A percentile compares a stretch with the other conserved stretches of the same genome.
Evolutionary conservation across 2,797 vertebrate species (phyloP).

Genomic region (Hyperoplus immaculatus): DNA sequence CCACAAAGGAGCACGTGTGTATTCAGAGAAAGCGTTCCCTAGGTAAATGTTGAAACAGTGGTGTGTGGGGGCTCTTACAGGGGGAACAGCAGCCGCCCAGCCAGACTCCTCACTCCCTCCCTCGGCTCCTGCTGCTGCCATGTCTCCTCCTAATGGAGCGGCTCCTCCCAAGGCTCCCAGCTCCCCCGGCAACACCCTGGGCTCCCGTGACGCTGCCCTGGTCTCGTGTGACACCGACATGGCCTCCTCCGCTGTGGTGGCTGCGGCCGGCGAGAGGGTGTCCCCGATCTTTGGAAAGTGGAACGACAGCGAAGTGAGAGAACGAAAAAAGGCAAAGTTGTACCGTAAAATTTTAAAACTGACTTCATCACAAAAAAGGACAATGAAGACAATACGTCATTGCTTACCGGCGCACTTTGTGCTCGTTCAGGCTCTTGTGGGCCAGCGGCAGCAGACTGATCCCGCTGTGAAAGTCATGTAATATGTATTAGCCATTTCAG

Average conservation of each 20-base stretch:
- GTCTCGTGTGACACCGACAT: slow-evolving; percentile 86
- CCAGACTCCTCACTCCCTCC: slow-evolving; percentile 82
- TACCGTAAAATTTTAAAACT: neutral
- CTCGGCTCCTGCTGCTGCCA: slow-evolving; percentile 73
- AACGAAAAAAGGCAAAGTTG: accelerated
- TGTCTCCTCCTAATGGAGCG: slow-evolving; percentile 74
- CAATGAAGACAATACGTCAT: neutral
- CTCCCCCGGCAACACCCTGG: slow-evolving; percentile 79
- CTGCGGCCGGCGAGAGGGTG: slow-evolving; percentile 88
- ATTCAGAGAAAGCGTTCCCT: neutral
- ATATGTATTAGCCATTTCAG: slow-evolving; percentile 73
- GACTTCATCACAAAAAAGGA: neutral
- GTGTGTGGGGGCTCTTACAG: slow-evolving; percentile 80
- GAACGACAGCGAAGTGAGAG: slow-evolving; percentile 23
- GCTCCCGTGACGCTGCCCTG: slow-evolving; percentile 60
- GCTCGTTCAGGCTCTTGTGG: slow-evolving; percentile 69
- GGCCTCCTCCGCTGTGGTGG: slow-evolving; percentile 93
- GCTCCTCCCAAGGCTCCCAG: slow-evolving; percentile 74
- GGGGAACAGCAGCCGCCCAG: slow-evolving; percentile 92
- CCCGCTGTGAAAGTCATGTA: slow-evolving; percentile 74
- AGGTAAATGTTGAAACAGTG: neutral
- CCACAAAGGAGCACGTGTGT: neutral
- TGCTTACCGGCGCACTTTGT: slow-evolving; percentile 71
- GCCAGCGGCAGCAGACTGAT: slow-evolving; percentile 62
- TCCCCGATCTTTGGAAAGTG: slow-evolving; percentile 80